A percentile compares a stretch with the other conserved stretches of the same genome.
phyloP scores from a whole-genome alignment of 2,113 vertebrate species.

The Coturnix japonica region DNA sequence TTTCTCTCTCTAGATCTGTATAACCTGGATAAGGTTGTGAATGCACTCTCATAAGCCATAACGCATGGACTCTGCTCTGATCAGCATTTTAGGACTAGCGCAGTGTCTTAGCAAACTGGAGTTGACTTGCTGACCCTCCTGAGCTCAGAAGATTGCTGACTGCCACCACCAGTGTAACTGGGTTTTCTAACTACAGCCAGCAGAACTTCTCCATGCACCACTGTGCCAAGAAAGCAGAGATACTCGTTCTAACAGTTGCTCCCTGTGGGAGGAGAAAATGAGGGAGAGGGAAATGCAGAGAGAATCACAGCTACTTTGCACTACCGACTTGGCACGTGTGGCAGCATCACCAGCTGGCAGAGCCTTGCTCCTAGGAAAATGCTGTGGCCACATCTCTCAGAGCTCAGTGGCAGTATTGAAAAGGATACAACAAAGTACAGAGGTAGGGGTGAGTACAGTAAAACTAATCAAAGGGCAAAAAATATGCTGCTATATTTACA shows the following conservation, averaged over 20 bases:
- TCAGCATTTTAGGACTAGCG: neutral
- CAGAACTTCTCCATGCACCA: neutral
- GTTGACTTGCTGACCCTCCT: neutral
- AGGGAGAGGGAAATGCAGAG: neutral
- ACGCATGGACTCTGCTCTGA: neutral
- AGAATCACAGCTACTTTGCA: neutral
- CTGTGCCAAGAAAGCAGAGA: slow-evolving; percentile 24
- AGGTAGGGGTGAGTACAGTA: neutral
- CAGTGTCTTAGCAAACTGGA: neutral
- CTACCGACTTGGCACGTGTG: neutral
- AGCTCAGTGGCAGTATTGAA: neutral
- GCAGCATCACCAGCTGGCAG: neutral
- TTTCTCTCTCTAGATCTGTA: neutral
- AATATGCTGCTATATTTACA: fast-evolving
- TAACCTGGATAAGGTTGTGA: neutral
- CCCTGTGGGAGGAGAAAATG: neutral
- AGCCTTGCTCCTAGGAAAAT: neutral
- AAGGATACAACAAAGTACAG: neutral
- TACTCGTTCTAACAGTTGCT: neutral
- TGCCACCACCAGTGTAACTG: neutral
- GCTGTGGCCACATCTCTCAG: neutral
- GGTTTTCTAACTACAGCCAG: slow-evolving; percentile 18
- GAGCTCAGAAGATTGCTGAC: neutral
- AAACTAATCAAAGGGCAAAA: neutral
- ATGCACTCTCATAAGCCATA: neutral